phyloP scores from a whole-genome alignment of 2,888 invertebrate genomes.

The Cantharis rufa region DNA sequence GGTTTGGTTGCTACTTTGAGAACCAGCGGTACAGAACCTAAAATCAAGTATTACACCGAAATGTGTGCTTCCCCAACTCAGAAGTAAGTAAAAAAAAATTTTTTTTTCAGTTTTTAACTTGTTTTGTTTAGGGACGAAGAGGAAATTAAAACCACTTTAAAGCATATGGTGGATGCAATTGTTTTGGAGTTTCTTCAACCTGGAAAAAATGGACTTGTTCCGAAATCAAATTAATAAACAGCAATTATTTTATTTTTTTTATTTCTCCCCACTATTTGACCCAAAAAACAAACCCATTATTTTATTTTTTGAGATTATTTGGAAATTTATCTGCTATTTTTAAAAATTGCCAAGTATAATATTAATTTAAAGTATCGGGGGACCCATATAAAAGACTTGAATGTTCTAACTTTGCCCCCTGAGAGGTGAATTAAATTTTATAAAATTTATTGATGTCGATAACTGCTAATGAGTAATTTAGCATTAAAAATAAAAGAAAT shows the following conservation, averaged over 20 bases:
- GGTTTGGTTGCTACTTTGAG: constrained; percentile 87
- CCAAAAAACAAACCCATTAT: too few species aligned
- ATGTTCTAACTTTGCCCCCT: too few species aligned
- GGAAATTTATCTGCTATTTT: too few species aligned
- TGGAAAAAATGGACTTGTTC: constrained; percentile 65
- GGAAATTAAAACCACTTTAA: constrained; percentile 63
- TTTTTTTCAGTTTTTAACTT: constrained; percentile 1
- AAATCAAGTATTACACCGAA: constrained; percentile 98
- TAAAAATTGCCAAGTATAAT: too few species aligned
- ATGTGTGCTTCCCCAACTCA: constrained; percentile 71
- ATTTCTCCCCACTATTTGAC: too few species aligned
- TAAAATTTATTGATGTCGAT: neutral
- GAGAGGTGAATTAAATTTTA: neutral
- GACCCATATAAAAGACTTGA: too few species aligned
- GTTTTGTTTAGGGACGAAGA: constrained; percentile 68
- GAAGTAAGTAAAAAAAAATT: constrained; percentile 56
- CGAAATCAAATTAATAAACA: constrained; percentile 43
- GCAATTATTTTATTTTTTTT: neutral
- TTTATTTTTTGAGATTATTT: too few species aligned
- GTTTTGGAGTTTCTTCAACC: constrained; percentile 84
- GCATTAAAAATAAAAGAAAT: neutral
- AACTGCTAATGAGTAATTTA: neutral
- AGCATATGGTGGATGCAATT: constrained; percentile 77
- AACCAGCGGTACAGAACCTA: constrained; percentile 98
- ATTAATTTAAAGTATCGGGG: too few species aligned